A percentile compares a stretch with the other conserved stretches of the same genome.
These are phyloP conservation scores for Drosophila parvula DNA, from an alignment of 1,140 invertebrate species.

Conservation along the genomic window DNA sequence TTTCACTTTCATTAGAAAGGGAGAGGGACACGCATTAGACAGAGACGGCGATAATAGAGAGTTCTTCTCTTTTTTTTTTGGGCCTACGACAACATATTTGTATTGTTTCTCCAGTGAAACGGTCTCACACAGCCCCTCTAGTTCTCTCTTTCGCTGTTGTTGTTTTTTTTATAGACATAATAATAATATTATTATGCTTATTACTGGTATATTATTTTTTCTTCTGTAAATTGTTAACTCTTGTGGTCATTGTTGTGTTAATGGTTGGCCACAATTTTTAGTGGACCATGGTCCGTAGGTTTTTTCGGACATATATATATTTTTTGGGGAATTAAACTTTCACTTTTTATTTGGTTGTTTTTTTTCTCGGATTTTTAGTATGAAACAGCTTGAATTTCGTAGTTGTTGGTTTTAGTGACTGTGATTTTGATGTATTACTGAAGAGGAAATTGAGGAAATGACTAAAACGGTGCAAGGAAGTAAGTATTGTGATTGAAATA, in stretches of 20 bases:
- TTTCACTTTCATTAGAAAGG: constrained; percentile 83
- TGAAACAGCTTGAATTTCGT: constrained; percentile 41
- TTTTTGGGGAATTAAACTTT: constrained; percentile 75
- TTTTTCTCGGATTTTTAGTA: constrained; percentile 68
- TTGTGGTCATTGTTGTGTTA: constrained; percentile 70
- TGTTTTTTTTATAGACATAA: constrained; percentile 42
- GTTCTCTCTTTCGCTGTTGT: constrained; percentile 24
- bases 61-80: constrained; percentile 26
- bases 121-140: constrained; percentile 7
- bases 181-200: constrained; percentile 64
- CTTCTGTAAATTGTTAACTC: constrained; percentile 43
- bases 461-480: constrained; percentile 2
- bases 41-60: constrained; percentile 2
- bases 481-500: constrained; percentile 6
- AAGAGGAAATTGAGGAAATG: constrained; percentile 28
- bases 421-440: constrained; percentile 18
- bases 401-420: constrained; percentile 34
- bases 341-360: constrained; percentile 69
- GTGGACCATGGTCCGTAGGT: constrained; percentile 62
- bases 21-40: neutral
- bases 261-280: constrained; percentile 74
- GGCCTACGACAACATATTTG: constrained; percentile 78
- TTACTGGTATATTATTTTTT: constrained; percentile 46
- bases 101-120: constrained; percentile 62
- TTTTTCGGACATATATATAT: constrained; percentile 30